A percentile compares a stretch with the other conserved stretches of the same genome.
Conservation (phyloP, 1,140 invertebrate genomes). For the Rhyzopertha dominica region DNA sequence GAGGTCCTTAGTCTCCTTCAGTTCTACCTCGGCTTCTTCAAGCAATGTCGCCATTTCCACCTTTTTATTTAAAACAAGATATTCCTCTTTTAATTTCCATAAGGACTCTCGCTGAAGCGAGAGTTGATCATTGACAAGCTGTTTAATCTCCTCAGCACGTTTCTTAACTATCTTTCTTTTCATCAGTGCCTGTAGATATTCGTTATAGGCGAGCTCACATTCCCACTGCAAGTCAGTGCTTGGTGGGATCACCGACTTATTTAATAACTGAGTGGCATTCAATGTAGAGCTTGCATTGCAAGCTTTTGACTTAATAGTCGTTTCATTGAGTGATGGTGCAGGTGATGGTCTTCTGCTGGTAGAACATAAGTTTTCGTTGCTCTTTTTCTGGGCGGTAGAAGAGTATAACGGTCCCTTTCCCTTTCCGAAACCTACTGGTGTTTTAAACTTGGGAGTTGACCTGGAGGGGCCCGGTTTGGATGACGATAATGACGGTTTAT, state of each 20-base stretch:
- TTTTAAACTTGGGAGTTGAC: too few species aligned
- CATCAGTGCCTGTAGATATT: slow-evolving; percentile 19
- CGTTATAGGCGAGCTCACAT: slow-evolving; percentile 19
- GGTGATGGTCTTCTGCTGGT: too few species aligned
- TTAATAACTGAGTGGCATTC: too few species aligned
- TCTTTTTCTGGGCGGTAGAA: too few species aligned
- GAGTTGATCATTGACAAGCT: slow-evolving; percentile 16
- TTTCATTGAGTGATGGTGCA: too few species aligned
- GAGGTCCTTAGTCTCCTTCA: slow-evolving; percentile 7
- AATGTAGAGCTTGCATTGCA: too few species aligned
- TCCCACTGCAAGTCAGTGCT: slow-evolving; percentile 7
- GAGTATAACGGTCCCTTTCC: too few species aligned
- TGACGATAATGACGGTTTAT: too few species aligned
- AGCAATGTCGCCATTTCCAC: slow-evolving; percentile 8
- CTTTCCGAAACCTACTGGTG: too few species aligned
- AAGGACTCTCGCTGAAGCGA: slow-evolving; percentile 11
- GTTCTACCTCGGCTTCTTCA: slow-evolving; percentile 4
- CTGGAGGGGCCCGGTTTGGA: too few species aligned
- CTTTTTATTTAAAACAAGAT: slow-evolving; percentile 4
- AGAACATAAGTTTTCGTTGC: too few species aligned
- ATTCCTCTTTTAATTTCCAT: slow-evolving; percentile 9
- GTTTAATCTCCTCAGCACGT: slow-evolving; percentile 4
- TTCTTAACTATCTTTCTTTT: slow-evolving; percentile 16
- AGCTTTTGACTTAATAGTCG: too few species aligned
- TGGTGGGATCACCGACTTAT: slow-evolving; percentile 1